Base-by-base conservation (phyloP, 2,797 vertebrate species). In the Diplodus sargus region DNA sequence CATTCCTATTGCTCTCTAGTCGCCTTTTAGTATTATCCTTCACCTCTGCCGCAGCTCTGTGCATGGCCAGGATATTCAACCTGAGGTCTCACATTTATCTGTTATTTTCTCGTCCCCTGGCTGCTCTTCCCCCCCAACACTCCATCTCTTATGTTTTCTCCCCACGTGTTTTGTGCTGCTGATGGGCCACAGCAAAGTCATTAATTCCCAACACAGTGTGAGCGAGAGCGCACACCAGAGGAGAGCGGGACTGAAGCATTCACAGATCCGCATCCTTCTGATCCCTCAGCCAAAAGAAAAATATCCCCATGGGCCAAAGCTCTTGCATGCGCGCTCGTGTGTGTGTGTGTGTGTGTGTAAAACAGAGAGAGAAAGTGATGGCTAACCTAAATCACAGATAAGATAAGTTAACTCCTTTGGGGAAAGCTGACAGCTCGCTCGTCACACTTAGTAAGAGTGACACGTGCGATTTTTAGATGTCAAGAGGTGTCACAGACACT, bases 281-380 rank as follows among this genome's bases (percentile, higher is more conserved):
- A 93, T 94, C 92, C 85, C 81, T 87, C 76, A 90, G 90, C 90
- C 89, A 90, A 92, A 91, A 90, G 90, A 90, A 90, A 93, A 91
- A 90, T 86, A 88, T 91, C 88, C 90, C 91, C 74, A 76, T 42
- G 82, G 88, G 92, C 87, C 81, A 85, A 81, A 77, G 89, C 84
- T 78, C 84, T 77, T 14, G 5, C 23, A 59, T 64, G 61, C 52
- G 25, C 78, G 18, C 64, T 59, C 72, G 76, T 43, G 54, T 61
- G 23, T 69, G 67, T 74, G 48, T 68, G 63, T 74, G 61, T 20
- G 17, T 30, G 34, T 9, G 11, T n/a, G 23, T 45, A 45, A 80
- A 65, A 70, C 51, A 77, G 47, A 59, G 30, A 70, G 71, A 60
- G 59, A 82, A 70, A 74, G 67, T 60, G 78, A 87, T 78, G 74